A percentile compares a stretch with the other conserved stretches of the same genome.
Evolutionary conservation across 2,113 vertebrate species (phyloP).

Genomic region (Mionectes macconnelli): DNA sequence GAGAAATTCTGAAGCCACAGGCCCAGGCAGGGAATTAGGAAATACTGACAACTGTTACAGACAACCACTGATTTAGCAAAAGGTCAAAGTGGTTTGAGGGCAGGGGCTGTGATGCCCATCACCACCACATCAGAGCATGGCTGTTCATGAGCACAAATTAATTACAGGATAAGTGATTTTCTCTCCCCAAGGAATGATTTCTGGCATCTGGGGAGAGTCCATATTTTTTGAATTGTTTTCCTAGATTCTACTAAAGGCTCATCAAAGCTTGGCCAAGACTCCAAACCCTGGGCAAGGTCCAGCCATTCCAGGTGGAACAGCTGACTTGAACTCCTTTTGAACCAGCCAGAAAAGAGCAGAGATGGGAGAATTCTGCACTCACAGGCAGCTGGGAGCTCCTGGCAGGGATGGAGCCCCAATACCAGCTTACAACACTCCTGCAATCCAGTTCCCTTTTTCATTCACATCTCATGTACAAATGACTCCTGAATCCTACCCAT

Average conservation of each 20-base stretch:
- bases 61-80: neutral
- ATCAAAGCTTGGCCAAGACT: neutral
- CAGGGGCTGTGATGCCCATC: neutral
- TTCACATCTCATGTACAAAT: accelerated
- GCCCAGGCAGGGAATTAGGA: neutral
- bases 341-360: neutral
- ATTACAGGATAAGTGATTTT: neutral
- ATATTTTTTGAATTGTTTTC: neutral
- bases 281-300: neutral
- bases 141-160: neutral
- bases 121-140: neutral
- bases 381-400: neutral
- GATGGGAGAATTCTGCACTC: neutral
- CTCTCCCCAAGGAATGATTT: neutral
- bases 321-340: neutral
- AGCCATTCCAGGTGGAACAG: no score
- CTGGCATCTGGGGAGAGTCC: neutral
- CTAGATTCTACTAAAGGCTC: neutral
- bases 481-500: neutral
- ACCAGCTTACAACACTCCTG: no score
- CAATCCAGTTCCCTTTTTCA: neutral
- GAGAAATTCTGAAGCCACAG: neutral
- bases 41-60: no score
- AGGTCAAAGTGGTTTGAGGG: neutral
- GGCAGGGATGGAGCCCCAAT: neutral